These are phyloP conservation scores for Athalia circularis DNA, from an alignment of 2,888 invertebrate species.

Conservation along the genomic window DNA sequence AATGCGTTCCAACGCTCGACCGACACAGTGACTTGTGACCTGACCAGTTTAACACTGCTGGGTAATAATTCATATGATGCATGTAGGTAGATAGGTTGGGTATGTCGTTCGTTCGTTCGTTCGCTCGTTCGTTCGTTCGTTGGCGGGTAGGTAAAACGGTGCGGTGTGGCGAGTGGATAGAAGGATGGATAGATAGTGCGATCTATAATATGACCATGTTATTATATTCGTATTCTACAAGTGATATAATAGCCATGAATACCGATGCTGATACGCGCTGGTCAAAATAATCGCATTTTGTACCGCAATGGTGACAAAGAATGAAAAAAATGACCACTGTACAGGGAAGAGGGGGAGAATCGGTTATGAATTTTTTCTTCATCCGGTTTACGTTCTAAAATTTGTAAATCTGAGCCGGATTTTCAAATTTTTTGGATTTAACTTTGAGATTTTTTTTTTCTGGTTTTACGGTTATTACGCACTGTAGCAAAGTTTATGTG, in stretches of 20 bases:
- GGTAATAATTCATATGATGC: background rate
- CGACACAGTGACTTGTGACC: constrained; percentile 17
- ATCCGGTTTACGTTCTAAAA: no score
- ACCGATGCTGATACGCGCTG: background rate
- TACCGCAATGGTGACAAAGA: no score
- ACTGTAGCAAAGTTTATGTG: no score
- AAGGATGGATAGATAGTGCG: background rate
- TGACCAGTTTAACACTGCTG: background rate
- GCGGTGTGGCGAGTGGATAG: no score
- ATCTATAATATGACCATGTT: background rate
- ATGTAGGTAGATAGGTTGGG: background rate
- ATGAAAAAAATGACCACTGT: no score
- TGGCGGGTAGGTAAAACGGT: no score
- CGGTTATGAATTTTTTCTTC: no score
- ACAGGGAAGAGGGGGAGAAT: no score
- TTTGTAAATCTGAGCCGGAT: no score
- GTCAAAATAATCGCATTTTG: background rate
- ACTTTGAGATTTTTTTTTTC: background rate
- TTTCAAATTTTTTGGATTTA: background rate
- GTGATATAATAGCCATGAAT: constrained; percentile 4
- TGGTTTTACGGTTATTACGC: no score
- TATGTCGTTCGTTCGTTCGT: background rate
- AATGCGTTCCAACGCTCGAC: background rate
- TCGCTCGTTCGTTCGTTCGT: no score
- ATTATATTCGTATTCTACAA: constrained; percentile 11